Conservation (phyloP, 2,113 vertebrate species). For the Cyprinodon tularosa region DNA sequence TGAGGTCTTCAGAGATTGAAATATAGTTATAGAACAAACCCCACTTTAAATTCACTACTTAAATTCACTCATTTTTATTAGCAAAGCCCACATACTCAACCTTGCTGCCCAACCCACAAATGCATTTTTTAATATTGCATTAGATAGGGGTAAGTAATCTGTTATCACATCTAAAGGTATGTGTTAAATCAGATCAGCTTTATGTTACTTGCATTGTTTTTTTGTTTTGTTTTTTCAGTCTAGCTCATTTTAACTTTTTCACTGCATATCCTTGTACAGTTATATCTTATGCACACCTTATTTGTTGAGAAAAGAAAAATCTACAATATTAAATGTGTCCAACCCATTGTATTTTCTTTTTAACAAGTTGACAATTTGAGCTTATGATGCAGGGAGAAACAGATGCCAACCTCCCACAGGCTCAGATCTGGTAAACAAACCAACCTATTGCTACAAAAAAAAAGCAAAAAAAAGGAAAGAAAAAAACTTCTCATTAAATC, state of each 20-base stretch:
- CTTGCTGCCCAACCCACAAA: background rate
- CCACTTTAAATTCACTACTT: too few relatives aligned
- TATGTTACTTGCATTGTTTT: background rate
- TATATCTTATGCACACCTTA: background rate
- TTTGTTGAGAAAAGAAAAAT: slow-evolving; percentile 3
- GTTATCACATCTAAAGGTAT: too few relatives aligned
- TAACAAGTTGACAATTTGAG: slow-evolving; percentile 50
- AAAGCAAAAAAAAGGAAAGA: background rate
- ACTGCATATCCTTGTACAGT: background rate
- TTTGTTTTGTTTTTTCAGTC: background rate
- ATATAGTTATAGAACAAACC: too few relatives aligned
- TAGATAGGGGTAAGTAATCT: background rate
- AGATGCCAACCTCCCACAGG: slow-evolving; percentile 72
- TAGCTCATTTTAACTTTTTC: background rate
- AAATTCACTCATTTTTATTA: background rate
- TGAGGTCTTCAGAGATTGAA: too few relatives aligned
- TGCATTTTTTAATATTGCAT: background rate
- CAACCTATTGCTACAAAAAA: slow-evolving; percentile 44
- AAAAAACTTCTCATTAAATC: slow-evolving; percentile 58
- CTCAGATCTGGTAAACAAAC: slow-evolving; percentile 61
- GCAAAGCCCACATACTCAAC: background rate
- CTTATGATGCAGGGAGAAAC: slow-evolving; percentile 54
- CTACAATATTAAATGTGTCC: slow-evolving; percentile 35
- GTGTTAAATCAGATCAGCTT: background rate
- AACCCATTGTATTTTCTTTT: slow-evolving; percentile 26